phyloP scores from a whole-genome alignment of 2,797 vertebrate species.

The Oreortyx pictus region DNA sequence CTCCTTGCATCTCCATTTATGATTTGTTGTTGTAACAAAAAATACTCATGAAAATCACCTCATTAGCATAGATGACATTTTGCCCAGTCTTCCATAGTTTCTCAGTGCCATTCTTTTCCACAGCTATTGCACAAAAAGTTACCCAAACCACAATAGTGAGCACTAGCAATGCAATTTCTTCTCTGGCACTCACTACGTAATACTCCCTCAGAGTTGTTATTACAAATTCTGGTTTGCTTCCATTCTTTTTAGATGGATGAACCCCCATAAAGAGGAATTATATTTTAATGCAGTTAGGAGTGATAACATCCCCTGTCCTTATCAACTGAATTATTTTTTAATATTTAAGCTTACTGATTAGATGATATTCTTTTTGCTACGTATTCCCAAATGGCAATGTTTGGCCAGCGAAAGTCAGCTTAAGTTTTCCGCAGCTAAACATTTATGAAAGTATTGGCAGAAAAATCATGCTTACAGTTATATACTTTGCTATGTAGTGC shows the following conservation, averaged over 20 bases:
- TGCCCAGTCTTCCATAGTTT: neutral
- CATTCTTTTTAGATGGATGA: neutral
- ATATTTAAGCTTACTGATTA: neutral
- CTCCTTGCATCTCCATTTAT: neutral
- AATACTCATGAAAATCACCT: neutral
- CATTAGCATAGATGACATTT: conserved; percentile 7
- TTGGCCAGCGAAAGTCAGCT: neutral
- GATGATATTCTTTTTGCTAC: neutral
- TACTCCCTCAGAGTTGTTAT: neutral
- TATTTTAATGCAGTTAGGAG: neutral
- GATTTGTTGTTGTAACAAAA: conserved; percentile 4
- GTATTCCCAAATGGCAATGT: neutral
- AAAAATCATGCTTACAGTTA: neutral
- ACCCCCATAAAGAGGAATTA: neutral
- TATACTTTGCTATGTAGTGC: too few species aligned
- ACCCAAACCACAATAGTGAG: neutral
- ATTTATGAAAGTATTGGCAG: neutral
- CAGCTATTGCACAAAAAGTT: neutral
- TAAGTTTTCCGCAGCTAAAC: neutral
- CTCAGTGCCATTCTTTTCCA: neutral
- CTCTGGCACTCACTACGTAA: neutral
- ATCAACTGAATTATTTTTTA: neutral
- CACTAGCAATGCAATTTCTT: neutral
- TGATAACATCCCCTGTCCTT: neutral
- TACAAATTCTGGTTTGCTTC: neutral